Evolutionary conservation across 1,140 invertebrate species (phyloP).

Genomic region (Neuroterus valhalla): DNA sequence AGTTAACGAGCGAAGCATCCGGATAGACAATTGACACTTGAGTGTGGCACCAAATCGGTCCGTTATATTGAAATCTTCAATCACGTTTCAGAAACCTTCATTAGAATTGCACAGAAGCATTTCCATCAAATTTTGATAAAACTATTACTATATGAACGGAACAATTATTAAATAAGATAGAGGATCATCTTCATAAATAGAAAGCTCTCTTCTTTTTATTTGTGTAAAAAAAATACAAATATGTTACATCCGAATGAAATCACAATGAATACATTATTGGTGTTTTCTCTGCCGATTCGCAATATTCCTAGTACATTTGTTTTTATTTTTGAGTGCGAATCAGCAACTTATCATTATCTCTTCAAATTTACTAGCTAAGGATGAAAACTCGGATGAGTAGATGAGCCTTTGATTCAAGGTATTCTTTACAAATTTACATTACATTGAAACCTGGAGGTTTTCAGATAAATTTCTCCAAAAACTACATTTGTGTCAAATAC

Average conservation of each 20-base stretch:
- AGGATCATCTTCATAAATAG: not conserved
- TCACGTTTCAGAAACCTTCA: slow-evolving; percentile 43
- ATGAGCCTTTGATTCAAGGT: not conserved
- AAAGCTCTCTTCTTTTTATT: slow-evolving; percentile 45
- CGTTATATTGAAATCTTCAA: slow-evolving; percentile 49
- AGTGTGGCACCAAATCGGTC: slow-evolving; percentile 44
- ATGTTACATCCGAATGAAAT: slow-evolving; percentile 50
- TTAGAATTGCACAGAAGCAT: slow-evolving; percentile 42
- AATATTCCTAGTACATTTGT: slow-evolving; percentile 11
- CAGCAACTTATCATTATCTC: not conserved
- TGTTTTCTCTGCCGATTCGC: slow-evolving; percentile 38
- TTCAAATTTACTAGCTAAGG: not conserved
- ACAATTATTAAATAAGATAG: not conserved
- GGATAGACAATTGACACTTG: slow-evolving; percentile 23
- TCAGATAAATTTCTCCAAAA: too few relatives aligned
- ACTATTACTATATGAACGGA: not conserved
- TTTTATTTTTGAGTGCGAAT: slow-evolving; percentile 6
- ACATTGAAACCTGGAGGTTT: too few relatives aligned
- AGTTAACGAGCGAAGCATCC: slow-evolving; percentile 31
- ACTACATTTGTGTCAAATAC: too few relatives aligned
- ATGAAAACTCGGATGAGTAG: not conserved
- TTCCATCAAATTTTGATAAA: slow-evolving; percentile 13
- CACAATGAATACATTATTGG: slow-evolving; percentile 53
- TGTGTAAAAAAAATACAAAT: slow-evolving; percentile 44
- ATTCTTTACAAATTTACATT: not conserved